Evolutionary conservation across 2,888 invertebrate species (phyloP).

Genomic region (Onchidella celtica): DNA sequence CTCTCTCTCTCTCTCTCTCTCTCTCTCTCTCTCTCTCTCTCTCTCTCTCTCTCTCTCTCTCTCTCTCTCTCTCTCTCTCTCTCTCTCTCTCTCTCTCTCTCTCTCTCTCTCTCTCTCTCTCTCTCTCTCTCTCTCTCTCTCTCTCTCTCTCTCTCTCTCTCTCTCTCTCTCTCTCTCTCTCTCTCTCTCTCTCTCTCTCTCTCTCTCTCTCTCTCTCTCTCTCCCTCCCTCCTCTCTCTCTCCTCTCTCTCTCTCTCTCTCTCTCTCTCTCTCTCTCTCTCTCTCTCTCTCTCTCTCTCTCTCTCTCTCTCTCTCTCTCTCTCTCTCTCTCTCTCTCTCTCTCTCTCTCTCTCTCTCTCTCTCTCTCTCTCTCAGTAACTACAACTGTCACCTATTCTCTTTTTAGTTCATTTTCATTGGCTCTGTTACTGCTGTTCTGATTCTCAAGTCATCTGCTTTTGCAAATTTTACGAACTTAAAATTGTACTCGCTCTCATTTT

Average conservation of each 20-base stretch:
- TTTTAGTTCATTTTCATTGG: background rate
- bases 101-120: slow-evolving; percentile 20
- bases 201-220: background rate
- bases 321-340: background rate
- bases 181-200: background rate
- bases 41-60: slow-evolving; percentile 39
- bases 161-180: slow-evolving; percentile 7
- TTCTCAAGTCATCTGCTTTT: too few relatives aligned
- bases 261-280: slow-evolving; percentile 12
- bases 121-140: slow-evolving; percentile 11
- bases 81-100: slow-evolving; percentile 23
- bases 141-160: background rate
- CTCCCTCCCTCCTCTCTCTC: background rate
- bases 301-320: slow-evolving; percentile 1
- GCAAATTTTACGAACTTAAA: too few relatives aligned
- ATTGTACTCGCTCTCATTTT: too few relatives aligned
- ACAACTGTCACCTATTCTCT: background rate
- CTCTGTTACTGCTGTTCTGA: too few relatives aligned
- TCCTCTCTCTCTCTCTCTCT: slow-evolving; percentile 9
- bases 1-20: slow-evolving; percentile 3
- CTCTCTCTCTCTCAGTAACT: slow-evolving; percentile 8
- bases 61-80: slow-evolving; percentile 14
- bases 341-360: slow-evolving; percentile 24
- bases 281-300: background rate
- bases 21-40: slow-evolving; percentile 24